These are phyloP conservation scores for Actenoides hombroni DNA, from an alignment of 2,113 vertebrate genomes.

Conservation along the genomic window DNA sequence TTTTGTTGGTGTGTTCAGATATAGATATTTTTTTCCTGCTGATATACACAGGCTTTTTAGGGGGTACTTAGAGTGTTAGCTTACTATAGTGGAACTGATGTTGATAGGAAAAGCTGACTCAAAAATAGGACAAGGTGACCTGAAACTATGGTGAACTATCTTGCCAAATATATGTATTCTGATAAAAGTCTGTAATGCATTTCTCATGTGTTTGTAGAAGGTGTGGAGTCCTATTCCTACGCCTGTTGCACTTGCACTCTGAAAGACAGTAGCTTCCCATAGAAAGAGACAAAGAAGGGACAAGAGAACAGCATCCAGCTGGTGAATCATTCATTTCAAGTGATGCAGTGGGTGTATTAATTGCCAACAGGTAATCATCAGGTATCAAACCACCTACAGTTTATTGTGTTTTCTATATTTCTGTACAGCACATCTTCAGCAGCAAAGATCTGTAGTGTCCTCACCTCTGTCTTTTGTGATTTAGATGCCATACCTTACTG, in stretches of 20 bases:
- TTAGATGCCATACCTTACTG: not conserved
- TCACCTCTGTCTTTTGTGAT: rapidly evolving
- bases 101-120: not conserved
- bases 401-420: not conserved
- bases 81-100: not conserved
- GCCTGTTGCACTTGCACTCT: not conserved
- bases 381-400: not conserved
- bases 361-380: not conserved
- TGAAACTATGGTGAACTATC: not conserved
- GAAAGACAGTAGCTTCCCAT: not conserved
- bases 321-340: not conserved
- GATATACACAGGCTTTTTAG: not conserved
- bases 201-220: not conserved
- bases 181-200: not conserved
- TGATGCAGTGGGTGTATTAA: not conserved
- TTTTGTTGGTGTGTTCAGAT: not conserved
- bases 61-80: not conserved
- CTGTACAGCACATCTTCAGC: not conserved
- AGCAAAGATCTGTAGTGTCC: not conserved
- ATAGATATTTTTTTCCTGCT: not conserved
- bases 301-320: not conserved
- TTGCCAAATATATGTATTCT: not conserved
- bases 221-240: not conserved
- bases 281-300: not conserved
- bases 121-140: not conserved